Conservation (phyloP, 2,113 vertebrate genomes). For the Cyrtonyx montezumae region DNA sequence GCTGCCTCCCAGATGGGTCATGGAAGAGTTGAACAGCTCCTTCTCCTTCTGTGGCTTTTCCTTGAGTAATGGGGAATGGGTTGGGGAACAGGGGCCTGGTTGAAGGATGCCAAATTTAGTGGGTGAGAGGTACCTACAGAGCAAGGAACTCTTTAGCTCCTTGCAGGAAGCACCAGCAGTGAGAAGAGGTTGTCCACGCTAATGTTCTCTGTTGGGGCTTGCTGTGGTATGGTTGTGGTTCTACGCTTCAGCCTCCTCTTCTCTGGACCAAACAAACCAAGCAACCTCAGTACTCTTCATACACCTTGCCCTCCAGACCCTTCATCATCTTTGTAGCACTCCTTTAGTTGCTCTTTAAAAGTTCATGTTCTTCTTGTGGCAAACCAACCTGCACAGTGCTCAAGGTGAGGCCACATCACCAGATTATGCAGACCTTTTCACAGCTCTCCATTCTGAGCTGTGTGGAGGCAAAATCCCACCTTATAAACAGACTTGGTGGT, state of each 20-base stretch:
- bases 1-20: not conserved
- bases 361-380: too few species aligned
- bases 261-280: too few species aligned
- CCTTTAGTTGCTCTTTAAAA: not conserved
- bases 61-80: not conserved
- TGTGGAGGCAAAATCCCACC: not conserved
- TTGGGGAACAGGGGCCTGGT: not conserved
- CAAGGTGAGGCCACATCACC: not conserved
- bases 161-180: not conserved
- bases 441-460: not conserved
- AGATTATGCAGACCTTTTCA: not conserved
- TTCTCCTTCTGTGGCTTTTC: not conserved
- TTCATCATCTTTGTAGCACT: not conserved
- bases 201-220: too few species aligned
- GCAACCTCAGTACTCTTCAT: not conserved
- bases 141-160: not conserved
- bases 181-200: not conserved
- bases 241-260: too few species aligned
- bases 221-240: too few species aligned
- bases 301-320: not conserved
- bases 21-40: not conserved
- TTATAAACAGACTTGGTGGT: not conserved
- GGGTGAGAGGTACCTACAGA: rapidly evolving
- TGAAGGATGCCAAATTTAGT: rapidly evolving
- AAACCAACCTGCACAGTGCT: not conserved